These are phyloP conservation scores for Argentina silus DNA, from an alignment of 2,797 vertebrate genomes.

Conservation along the genomic window DNA sequence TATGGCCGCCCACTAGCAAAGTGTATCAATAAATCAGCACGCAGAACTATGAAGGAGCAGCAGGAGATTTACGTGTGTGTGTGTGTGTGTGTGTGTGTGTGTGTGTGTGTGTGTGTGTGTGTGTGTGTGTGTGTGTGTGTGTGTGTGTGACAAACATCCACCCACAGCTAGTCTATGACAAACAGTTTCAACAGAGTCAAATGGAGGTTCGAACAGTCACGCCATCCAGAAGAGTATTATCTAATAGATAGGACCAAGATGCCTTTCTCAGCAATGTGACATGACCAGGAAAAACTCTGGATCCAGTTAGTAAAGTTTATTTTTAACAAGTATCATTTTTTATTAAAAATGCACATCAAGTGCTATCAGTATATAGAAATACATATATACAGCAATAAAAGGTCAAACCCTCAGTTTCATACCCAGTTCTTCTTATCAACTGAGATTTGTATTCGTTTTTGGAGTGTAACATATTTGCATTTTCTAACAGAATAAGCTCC, in stretches of 20 bases:
- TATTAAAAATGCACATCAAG: too few relatives aligned
- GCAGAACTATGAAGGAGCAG: slow-evolving; percentile 44
- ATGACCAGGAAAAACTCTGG: too few relatives aligned
- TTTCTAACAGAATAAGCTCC: background rate
- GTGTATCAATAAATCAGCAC: slow-evolving; percentile 37
- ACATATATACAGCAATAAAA: background rate
- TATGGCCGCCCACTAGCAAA: slow-evolving; percentile 40
- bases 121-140: too few relatives aligned
- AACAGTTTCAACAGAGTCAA: background rate
- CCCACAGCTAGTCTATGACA: background rate
- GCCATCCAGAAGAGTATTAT: too few relatives aligned
- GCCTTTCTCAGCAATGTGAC: too few relatives aligned
- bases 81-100: too few relatives aligned
- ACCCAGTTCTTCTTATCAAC: background rate
- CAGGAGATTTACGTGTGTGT: slow-evolving; percentile 43
- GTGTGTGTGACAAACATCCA: slow-evolving; percentile 34
- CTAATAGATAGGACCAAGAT: too few relatives aligned
- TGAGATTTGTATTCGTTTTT: background rate
- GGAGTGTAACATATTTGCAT: background rate
- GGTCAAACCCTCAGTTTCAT: background rate
- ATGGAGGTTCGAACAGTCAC: background rate
- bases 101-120: too few relatives aligned
- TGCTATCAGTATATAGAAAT: too few relatives aligned
- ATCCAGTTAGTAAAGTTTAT: too few relatives aligned
- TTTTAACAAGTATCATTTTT: too few relatives aligned